A percentile compares a stretch with the other conserved stretches of the same genome.
Conservation (phyloP, 2,113 vertebrate species). For the Nansenia antarctica region DNA sequence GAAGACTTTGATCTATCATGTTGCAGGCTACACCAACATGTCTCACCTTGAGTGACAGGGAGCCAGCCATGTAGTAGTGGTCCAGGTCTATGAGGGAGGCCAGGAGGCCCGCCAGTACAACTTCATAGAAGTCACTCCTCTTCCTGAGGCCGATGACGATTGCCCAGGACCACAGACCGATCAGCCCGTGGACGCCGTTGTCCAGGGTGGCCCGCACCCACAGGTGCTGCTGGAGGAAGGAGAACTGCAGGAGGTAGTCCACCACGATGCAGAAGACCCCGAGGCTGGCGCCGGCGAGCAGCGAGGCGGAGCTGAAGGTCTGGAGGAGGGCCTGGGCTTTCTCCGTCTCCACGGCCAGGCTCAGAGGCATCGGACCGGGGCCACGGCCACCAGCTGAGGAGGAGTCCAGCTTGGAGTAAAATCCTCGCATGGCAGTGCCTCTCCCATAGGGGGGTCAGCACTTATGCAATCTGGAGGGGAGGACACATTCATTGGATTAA, state of each 20-base stretch:
- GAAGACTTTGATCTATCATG: neutral
- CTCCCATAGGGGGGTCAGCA: constrained; percentile 50
- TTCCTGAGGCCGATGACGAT: constrained; percentile 89
- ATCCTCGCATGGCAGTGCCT: constrained; percentile 69
- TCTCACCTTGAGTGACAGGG: constrained; percentile 89
- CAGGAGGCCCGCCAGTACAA: constrained; percentile 88
- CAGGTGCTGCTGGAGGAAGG: constrained; percentile 83
- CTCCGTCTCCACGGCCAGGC: constrained; percentile 87
- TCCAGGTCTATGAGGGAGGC: constrained; percentile 91
- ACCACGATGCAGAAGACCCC: constrained; percentile 87
- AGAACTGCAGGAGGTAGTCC: constrained; percentile 82
- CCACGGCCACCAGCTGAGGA: constrained; percentile 51
- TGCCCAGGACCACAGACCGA: constrained; percentile 96
- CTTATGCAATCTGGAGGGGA: constrained; percentile 38
- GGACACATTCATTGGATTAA: neutral
- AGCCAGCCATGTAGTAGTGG: constrained; percentile 90
- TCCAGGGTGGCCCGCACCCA: constrained; percentile 89
- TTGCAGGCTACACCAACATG: neutral
- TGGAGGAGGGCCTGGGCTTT: constrained; percentile 89
- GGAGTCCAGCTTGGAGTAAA: constrained; percentile 74
- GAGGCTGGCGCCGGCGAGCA: constrained; percentile 85
- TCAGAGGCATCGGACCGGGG: constrained; percentile 53
- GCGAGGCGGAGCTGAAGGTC: constrained; percentile 86
- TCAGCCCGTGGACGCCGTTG: constrained; percentile 84
- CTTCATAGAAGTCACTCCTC: constrained; percentile 89